A percentile compares a stretch with the other conserved stretches of the same genome.
These are phyloP conservation scores for Adelphocoris suturalis DNA, from an alignment of 2,888 invertebrate genomes.

Conservation along the genomic window DNA sequence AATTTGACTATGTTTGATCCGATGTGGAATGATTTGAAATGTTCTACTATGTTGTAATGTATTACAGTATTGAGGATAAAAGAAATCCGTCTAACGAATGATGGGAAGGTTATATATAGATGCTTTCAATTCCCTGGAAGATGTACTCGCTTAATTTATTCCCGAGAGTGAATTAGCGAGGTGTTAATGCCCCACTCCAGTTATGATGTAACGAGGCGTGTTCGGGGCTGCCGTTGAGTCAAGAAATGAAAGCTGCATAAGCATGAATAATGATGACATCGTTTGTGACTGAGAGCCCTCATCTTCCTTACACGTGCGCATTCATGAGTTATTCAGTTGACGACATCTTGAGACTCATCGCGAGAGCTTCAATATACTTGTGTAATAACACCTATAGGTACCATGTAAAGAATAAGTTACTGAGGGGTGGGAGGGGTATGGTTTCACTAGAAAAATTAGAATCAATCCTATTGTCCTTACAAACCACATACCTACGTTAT, in stretches of 20 bases:
- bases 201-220: slow-evolving; percentile 31
- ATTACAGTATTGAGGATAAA: too few relatives aligned
- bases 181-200: slow-evolving; percentile 29
- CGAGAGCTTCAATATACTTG: neutral
- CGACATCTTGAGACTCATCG: neutral
- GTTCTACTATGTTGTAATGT: too few relatives aligned
- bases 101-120: too few relatives aligned
- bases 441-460: neutral
- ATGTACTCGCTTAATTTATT: neutral
- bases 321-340: slow-evolving; percentile 44
- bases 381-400: too few relatives aligned
- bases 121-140: too few relatives aligned
- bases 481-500: neutral
- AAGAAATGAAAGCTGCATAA: slow-evolving; percentile 41
- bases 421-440: neutral
- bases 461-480: neutral
- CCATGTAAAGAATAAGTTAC: neutral
- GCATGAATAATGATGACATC: slow-evolving; percentile 39
- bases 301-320: slow-evolving; percentile 32
- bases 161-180: slow-evolving; percentile 6
- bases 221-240: slow-evolving; percentile 3
- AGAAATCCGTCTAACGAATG: too few relatives aligned
- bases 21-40: too few relatives aligned
- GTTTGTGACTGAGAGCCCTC: slow-evolving; percentile 45
- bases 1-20: too few relatives aligned